Evolutionary conservation across 2,113 vertebrate genomes (phyloP).

Genomic region (Megaleporinus macrocephalus): DNA sequence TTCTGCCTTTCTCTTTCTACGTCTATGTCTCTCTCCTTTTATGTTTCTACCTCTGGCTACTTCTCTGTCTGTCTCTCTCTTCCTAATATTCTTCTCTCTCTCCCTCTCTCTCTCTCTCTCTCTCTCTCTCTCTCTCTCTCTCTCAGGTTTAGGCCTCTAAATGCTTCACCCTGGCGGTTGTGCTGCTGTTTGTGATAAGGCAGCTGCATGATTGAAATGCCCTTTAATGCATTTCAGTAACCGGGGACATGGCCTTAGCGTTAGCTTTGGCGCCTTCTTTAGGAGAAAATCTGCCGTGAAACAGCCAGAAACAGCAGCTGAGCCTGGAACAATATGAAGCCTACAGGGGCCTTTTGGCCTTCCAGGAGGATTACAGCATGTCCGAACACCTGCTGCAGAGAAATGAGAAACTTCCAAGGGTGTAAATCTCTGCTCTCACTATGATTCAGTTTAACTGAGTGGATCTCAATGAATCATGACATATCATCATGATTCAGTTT

Average conservation of each 20-base stretch:
- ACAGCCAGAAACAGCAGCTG: slow-evolving; percentile 27
- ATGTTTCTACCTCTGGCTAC: not conserved
- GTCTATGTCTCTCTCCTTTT: too few relatives aligned
- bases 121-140: too few relatives aligned
- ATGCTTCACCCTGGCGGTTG: slow-evolving; percentile 62
- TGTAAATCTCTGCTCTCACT: not conserved
- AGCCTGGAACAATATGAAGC: slow-evolving; percentile 41
- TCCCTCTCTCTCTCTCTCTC: slow-evolving; percentile 36
- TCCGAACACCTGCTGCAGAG: slow-evolving; percentile 30
- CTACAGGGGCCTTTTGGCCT: slow-evolving; percentile 15
- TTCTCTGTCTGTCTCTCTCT: too few relatives aligned
- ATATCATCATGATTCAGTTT: too few relatives aligned
- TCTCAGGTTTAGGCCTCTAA: slow-evolving; percentile 41
- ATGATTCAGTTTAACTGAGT: not conserved
- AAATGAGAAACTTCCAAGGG: slow-evolving; percentile 10
- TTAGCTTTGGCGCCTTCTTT: not conserved
- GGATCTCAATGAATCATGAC: too few relatives aligned
- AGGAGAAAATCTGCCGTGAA: slow-evolving; percentile 30
- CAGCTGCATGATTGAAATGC: slow-evolving; percentile 63
- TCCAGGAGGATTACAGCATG: slow-evolving; percentile 21
- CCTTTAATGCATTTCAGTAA: slow-evolving; percentile 66
- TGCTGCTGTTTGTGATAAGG: slow-evolving; percentile 55
- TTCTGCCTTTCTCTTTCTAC: not conserved
- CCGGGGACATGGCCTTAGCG: slow-evolving; percentile 23
- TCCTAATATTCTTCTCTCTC: slow-evolving; percentile 53